Percentiles rank a stretch among this genome's conserved stretches.
Conservation (phyloP, 2,797 vertebrate species). For the Trematomus bernacchii region DNA sequence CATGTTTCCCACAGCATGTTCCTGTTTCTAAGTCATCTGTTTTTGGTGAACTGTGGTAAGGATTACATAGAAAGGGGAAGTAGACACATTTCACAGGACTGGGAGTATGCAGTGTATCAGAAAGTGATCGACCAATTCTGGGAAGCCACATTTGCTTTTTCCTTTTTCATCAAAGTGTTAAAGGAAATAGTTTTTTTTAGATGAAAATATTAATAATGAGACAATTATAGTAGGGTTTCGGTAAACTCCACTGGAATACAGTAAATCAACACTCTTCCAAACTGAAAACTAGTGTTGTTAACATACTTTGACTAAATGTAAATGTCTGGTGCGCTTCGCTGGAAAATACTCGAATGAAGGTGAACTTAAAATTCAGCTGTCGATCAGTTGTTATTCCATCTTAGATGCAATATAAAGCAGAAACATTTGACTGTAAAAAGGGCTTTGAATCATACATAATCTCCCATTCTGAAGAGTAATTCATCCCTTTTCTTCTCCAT, state of each 20-base stretch:
- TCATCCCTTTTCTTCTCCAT: conserved; percentile 30
- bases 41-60: neutral
- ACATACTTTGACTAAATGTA: neutral
- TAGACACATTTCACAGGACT: neutral
- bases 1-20: neutral
- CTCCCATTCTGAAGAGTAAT: conserved; percentile 16
- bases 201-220: neutral
- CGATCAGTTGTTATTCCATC: conserved; percentile 14
- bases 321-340: neutral
- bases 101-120: neutral
- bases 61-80: neutral
- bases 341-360: neutral
- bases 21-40: neutral
- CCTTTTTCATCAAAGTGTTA: neutral
- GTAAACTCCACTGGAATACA: neutral
- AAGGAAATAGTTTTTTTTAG: neutral
- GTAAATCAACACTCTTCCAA: neutral
- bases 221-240: neutral
- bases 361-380: neutral
- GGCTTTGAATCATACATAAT: conserved; percentile 26
- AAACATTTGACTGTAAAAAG: conserved; percentile 15
- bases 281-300: neutral
- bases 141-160: neutral
- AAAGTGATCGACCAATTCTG: neutral
- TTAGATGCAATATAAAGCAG: conserved; percentile 2